These are phyloP conservation scores for Ctenosaura bakeri DNA, from an alignment of 2,797 vertebrate genomes.

Conservation along the genomic window DNA sequence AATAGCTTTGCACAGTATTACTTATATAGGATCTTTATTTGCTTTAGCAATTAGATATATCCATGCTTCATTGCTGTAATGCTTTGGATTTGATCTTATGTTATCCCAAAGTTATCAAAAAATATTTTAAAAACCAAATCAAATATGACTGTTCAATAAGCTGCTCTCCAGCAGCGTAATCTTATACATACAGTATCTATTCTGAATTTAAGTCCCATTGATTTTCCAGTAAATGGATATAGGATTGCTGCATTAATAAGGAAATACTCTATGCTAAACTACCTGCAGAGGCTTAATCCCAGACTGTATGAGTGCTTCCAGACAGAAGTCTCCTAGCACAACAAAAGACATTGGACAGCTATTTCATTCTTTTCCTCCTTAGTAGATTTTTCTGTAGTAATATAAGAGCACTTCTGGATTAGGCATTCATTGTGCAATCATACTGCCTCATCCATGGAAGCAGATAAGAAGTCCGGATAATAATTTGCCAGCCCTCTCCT, in stretches of 20 bases:
- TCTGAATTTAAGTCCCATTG: too few species aligned
- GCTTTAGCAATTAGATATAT: slow-evolving; percentile 2
- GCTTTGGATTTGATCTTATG: slow-evolving; percentile 5
- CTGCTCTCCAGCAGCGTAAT: neutral
- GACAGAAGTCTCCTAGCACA: too few species aligned
- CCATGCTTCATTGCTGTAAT: neutral
- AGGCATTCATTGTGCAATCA: neutral
- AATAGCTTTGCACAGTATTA: neutral
- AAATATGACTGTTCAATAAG: slow-evolving; percentile 3
- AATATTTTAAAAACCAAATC: slow-evolving; percentile 2
- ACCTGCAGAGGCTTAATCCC: too few species aligned
- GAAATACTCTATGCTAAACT: too few species aligned
- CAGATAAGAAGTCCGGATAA: too few species aligned
- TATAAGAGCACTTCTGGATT: too few species aligned
- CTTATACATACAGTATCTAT: neutral
- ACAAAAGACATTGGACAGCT: too few species aligned
- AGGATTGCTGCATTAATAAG: too few species aligned
- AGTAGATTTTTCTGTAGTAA: too few species aligned
- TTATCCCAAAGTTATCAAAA: neutral
- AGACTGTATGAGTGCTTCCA: neutral
- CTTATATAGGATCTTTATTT: neutral
- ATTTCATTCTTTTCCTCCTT: too few species aligned
- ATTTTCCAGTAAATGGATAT: too few species aligned
- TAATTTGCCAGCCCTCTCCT: neutral
- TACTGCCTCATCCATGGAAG: neutral